Conservation (phyloP, 2,888 invertebrate species). For the Troilus luridus region DNA sequence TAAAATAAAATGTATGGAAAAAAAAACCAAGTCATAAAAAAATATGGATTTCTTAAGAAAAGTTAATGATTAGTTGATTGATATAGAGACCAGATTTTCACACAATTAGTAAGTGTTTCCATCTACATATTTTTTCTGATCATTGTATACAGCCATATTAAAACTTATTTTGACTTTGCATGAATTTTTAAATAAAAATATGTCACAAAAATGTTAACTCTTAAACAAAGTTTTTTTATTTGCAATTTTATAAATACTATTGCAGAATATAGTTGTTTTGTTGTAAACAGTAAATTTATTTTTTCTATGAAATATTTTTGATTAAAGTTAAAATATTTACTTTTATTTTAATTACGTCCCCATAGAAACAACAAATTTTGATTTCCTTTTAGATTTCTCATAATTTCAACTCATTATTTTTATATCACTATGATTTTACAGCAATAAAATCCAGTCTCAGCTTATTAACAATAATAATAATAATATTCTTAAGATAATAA, state of each 20-base stretch:
- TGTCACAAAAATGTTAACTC: neutral
- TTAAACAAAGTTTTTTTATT: neutral
- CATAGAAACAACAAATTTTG: no score
- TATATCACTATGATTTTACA: neutral
- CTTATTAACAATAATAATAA: neutral
- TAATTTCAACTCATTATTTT: no score
- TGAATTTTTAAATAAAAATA: neutral
- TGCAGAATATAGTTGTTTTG: no score
- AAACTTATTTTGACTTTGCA: neutral
- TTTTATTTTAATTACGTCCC: no score
- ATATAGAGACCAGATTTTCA: neutral
- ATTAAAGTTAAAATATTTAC: no score
- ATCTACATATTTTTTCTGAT: neutral
- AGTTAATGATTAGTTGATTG: neutral
- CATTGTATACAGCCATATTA: neutral
- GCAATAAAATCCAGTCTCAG: neutral
- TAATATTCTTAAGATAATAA: neutral
- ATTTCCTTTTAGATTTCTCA: no score
- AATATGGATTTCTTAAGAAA: neutral
- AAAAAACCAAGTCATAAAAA: neutral
- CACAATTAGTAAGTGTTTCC: neutral
- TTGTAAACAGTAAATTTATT: no score
- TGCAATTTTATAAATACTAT: no score
- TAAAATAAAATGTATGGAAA: neutral
- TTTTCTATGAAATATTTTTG: no score